A percentile compares a stretch with the other conserved stretches of the same genome.
Evolutionary conservation across 2,113 vertebrate genomes (phyloP).

Genomic region (Octodon degus): DNA sequence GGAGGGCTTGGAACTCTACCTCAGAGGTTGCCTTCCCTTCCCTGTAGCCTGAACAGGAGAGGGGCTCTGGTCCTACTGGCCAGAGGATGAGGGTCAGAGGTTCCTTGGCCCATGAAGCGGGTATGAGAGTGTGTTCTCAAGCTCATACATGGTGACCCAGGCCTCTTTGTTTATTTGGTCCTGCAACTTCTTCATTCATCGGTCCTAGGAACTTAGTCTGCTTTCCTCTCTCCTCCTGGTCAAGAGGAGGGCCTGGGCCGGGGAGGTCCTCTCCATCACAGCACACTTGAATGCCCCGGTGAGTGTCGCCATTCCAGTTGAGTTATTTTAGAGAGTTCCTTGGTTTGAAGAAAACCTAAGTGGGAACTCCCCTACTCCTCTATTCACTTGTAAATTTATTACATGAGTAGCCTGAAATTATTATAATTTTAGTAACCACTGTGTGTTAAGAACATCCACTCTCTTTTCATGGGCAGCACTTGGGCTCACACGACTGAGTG

Average conservation of each 20-base stretch:
- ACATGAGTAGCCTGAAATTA: not conserved
- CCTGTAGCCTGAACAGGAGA: not conserved
- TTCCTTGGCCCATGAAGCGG: not conserved
- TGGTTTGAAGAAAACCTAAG: not conserved
- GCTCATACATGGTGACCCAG: not conserved
- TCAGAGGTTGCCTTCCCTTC: not conserved
- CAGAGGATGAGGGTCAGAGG: not conserved
- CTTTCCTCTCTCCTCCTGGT: not conserved
- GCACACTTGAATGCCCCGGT: not conserved
- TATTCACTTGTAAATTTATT: constrained; percentile 1
- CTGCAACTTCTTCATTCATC: not conserved
- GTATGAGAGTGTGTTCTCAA: not conserved
- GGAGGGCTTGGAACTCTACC: not conserved
- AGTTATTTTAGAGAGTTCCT: not conserved
- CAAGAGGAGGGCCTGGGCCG: not conserved
- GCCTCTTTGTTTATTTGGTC: not conserved
- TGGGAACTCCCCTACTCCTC: not conserved
- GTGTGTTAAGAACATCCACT: not conserved
- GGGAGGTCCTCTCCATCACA: not conserved
- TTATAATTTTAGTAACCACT: not conserved
- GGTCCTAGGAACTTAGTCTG: not conserved
- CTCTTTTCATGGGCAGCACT: not conserved
- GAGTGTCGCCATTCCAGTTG: not conserved
- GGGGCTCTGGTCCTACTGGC: not conserved
- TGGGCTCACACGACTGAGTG: not conserved